Base-by-base conservation (phyloP, 2,888 invertebrate species). In the Clostera curtula region DNA sequence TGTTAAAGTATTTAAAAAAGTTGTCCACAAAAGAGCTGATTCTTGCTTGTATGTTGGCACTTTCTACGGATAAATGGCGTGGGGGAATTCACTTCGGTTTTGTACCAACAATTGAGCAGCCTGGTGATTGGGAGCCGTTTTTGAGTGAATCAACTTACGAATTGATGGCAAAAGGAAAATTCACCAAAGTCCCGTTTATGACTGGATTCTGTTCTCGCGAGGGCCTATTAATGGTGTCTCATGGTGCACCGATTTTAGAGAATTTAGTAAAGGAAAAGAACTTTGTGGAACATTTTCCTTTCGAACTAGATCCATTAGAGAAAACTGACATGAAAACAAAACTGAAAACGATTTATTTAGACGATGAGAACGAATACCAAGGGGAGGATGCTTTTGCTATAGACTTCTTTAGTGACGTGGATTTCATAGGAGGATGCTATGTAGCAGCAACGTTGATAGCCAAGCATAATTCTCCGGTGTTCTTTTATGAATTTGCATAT, bases 401-500 rank as follows among this genome's bases (percentile, higher is more conserved):
- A 6, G 75, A 85, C 36, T 68, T 86, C 24, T 66, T 85, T 20
- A 69, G 75, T 3, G 88, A 89, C 39, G 69, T 73, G 1, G 73
- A 75, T 40, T 84, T 86, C 34, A 40, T 70, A 1, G 68, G 73
- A 4, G 79, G 82, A 1, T 49, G 72, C 15, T 65, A 67, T 33
- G 57, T 66, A 4, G 52, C 76, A n/a, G 56, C 72, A 1, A 53
- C 46, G 19, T 41, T 73, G 12, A 70, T 76, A 18, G 58, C 72
- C 1, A 71, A 71, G 36, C 48, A 62, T 15, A 68, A 56, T 24
- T 50, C 80, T 1, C 77, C 86, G 0, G 73, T 87, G 1, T 89
- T 85, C 43, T 79, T 87, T 5, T 89, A 88, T 40, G 79, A 85
- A 29, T 88, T 88, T 49, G 67, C 85, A 1, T 88, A 87, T 32